Base-by-base conservation (phyloP, 2,888 invertebrate species). In the Drosophila anomelani region DNA sequence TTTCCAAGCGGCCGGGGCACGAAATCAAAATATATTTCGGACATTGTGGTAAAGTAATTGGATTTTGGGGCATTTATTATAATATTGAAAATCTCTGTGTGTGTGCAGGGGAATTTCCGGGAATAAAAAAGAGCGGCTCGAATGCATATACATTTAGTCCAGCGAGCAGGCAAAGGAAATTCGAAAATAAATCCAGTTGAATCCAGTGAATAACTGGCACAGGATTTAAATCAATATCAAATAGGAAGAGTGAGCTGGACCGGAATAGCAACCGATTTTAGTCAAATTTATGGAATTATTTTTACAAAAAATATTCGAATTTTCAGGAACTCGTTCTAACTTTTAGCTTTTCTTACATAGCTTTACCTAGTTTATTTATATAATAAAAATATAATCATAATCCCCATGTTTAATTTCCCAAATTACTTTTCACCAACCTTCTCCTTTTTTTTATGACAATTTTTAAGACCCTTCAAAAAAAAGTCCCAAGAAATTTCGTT, bases 41-140 rank as follows among this genome's bases (percentile, higher is more conserved):
- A 54, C 72, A 84, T 83, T 83, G 83, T 86, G 83, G 89, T 81
- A 63, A 73, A 78, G 77, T 88, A 88, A 83, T 83, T 88, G 89
- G 77, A 76, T 86, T 83, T 83, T 69, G 78, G 78, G 86, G 88
- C 77, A 85, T 76, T 73, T 72, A 74, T 63, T 56, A 63, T 73
- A 63, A 58, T 69, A 69, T 57, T 56, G 56, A 13, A 72, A 73
- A 63, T 72, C 20, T 20, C 9, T 51, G 32, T 59, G 29, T 32
- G 32, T 46, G 32, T 15, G 38, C 36, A 34, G 47, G 23, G 36
- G 32, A 32, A 49, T 44, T 43, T 38, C 39, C 43, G 44, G 29
- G 20, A 23, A 43, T 34, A 29, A 39, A 56, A 36, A 23, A 17
- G 51, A 32, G 17, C 12, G 29, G 17, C 5, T n/a, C 17, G 49